phyloP scores from a whole-genome alignment of 2,888 invertebrate genomes.

The Cenopis cana region DNA sequence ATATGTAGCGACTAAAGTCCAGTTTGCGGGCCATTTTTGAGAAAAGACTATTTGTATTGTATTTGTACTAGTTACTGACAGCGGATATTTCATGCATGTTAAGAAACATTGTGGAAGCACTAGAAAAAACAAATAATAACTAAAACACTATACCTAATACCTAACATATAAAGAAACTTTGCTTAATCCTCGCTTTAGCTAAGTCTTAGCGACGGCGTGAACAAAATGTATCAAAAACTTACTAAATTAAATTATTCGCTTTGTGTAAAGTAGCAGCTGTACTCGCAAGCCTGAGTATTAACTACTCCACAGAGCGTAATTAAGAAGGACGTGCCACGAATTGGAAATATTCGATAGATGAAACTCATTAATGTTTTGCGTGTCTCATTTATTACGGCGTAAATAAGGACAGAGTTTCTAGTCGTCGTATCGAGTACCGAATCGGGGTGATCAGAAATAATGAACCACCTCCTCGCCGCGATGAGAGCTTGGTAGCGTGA shows the following conservation, averaged over 20 bases:
- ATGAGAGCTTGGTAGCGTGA: constrained; percentile 9
- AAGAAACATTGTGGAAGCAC: too few relatives aligned
- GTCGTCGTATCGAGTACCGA: not conserved
- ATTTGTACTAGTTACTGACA: too few relatives aligned
- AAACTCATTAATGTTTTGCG: not conserved
- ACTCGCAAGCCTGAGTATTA: not conserved
- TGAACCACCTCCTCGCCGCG: not conserved
- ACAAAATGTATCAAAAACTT: not conserved
- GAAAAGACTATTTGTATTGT: too few relatives aligned
- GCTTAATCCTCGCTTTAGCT: not conserved
- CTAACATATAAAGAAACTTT: not conserved
- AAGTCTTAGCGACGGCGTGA: not conserved
- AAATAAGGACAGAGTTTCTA: not conserved
- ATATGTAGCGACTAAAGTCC: too few relatives aligned
- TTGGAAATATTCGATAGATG: constrained; percentile 20
- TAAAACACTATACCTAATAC: too few relatives aligned
- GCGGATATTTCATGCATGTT: too few relatives aligned
- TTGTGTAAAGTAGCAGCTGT: constrained; percentile 1
- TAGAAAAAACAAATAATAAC: too few relatives aligned
- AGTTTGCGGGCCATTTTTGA: too few relatives aligned
- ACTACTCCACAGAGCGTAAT: constrained; percentile 22
- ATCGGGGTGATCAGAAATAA: not conserved
- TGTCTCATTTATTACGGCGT: not conserved
- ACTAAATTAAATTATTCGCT: constrained; percentile 15
- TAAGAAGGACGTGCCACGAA: constrained; percentile 10